Evolutionary conservation across 92 coral and sea anemone species (phyloP).

Genomic region (Heteractis magnifica): DNA sequence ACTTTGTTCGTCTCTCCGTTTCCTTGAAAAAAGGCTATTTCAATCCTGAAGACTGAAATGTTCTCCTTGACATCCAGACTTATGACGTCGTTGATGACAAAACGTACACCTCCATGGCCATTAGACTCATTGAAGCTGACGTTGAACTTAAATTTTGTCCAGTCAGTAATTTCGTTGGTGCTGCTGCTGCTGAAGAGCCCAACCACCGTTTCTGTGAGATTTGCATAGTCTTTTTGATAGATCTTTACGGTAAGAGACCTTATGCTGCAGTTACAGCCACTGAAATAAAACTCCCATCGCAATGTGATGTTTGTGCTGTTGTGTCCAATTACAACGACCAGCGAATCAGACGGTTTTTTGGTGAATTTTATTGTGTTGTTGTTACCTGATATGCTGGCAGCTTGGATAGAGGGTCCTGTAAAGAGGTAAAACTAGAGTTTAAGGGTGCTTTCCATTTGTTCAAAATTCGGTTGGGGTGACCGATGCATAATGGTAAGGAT

Average conservation of each 20-base stretch:
- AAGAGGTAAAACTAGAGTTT: too few species aligned
- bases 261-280: not conserved
- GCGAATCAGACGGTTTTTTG: not conserved
- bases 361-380: not conserved
- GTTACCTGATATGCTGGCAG: not conserved
- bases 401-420: too few species aligned
- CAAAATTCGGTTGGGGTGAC: too few species aligned
- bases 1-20: not conserved
- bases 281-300: conserved; percentile 11
- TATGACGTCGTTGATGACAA: not conserved
- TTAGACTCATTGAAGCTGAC: not conserved
- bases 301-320: conserved; percentile 3
- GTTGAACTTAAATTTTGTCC: not conserved
- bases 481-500: too few species aligned
- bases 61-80: not conserved
- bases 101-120: not conserved
- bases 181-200: not conserved
- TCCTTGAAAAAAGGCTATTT: not conserved
- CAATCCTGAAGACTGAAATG: not conserved
- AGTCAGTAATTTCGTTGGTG: not conserved
- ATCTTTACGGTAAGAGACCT: not conserved
- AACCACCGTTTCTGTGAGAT: not conserved
- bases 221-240: not conserved
- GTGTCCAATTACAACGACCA: conserved; percentile 11
- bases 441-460: too few species aligned